phyloP scores from a whole-genome alignment of 2,888 invertebrate species.

The Mechanitis mazaeus region DNA sequence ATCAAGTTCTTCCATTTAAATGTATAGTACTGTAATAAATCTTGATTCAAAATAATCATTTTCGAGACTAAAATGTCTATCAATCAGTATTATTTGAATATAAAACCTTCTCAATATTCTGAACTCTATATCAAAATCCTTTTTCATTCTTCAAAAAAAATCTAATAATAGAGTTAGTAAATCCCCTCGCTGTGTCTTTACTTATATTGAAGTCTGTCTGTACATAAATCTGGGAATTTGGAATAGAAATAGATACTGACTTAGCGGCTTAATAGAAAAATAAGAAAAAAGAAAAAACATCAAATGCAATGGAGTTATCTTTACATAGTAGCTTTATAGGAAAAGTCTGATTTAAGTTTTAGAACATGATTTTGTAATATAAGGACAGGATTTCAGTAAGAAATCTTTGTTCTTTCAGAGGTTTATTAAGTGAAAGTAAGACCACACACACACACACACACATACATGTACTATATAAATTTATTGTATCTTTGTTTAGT shows the following conservation, averaged over 20 bases:
- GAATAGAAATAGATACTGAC: slow-evolving; percentile 3
- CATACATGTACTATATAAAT: no score
- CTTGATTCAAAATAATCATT: not conserved
- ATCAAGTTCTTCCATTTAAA: no score
- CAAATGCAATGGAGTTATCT: not conserved
- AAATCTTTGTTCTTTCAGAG: no score
- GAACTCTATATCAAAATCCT: slow-evolving; percentile 2
- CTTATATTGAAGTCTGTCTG: slow-evolving; percentile 6
- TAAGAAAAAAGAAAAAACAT: not conserved
- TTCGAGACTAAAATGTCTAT: not conserved
- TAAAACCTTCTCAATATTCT: slow-evolving; percentile 1
- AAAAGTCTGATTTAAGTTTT: not conserved
- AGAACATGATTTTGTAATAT: not conserved
- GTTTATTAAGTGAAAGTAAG: no score
- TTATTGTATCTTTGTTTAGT: no score
- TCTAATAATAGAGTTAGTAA: slow-evolving; percentile 2
- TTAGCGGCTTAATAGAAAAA: slow-evolving; percentile 3
- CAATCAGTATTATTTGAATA: not conserved
- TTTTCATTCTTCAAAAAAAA: not conserved
- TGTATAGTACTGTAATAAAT: no score
- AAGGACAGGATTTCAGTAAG: no score
- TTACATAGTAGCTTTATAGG: not conserved
- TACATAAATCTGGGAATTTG: slow-evolving; percentile 1
- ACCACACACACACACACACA: no score
- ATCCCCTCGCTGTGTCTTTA: not conserved